phyloP scores from a whole-genome alignment of 37 sponge, comb jelly and placozoan species.

The Ianthella basta region DNA sequence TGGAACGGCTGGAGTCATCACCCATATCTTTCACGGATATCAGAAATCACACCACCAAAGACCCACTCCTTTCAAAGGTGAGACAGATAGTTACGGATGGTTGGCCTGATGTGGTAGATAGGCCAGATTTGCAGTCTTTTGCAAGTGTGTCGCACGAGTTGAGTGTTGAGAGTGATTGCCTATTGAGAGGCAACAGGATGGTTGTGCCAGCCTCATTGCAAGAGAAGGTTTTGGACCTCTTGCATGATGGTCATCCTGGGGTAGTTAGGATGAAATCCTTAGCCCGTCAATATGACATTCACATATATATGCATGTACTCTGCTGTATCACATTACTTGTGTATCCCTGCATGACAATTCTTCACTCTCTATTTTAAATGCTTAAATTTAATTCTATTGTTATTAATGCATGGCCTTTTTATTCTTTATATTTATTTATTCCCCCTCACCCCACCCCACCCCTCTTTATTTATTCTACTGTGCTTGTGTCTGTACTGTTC shows the following conservation, averaged over 20 bases:
- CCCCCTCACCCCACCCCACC: no score
- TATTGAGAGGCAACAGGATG: slow-evolving; percentile 24
- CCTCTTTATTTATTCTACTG: no score
- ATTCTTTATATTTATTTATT: no score
- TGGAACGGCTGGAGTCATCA: background rate
- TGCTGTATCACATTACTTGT: no score
- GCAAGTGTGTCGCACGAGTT: background rate
- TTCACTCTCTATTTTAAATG: no score
- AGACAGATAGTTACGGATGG: background rate
- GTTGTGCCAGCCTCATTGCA: slow-evolving; percentile 22
- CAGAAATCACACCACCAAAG: background rate
- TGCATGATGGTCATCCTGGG: slow-evolving; percentile 34
- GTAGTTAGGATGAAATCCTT: slow-evolving; percentile 33
- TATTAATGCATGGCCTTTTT: no score
- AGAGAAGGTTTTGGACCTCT: slow-evolving; percentile 25
- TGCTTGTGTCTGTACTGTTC: no score
- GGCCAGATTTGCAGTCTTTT: background rate
- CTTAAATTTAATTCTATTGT: no score
- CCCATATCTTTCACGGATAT: background rate
- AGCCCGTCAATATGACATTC: slow-evolving; percentile 24
- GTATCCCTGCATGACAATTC: no score
- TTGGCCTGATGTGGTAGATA: background rate
- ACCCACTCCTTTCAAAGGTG: slow-evolving; percentile 30
- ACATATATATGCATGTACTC: no score
- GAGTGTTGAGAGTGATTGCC: slow-evolving; percentile 1